Percentiles rank a stretch among this genome's conserved stretches.
Conservation (phyloP, 2,797 vertebrate species). For the Neopelma chrysocephalum region DNA sequence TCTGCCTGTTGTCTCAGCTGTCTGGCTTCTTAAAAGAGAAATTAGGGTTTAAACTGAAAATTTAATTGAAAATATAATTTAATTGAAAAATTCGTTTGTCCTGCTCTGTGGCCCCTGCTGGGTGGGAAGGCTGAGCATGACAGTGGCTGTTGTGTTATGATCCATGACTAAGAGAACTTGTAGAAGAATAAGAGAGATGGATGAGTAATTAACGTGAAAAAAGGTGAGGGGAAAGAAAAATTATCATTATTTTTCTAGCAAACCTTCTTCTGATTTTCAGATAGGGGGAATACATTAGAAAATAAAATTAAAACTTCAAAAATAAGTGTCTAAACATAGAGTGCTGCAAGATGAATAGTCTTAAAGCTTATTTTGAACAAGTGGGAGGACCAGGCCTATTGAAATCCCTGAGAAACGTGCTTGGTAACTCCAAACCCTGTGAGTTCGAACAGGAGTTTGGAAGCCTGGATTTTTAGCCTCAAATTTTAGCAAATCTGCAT, state of each 20-base stretch:
- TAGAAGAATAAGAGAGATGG: background rate
- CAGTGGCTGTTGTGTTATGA: background rate
- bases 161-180: background rate
- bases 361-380: background rate
- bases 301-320: background rate
- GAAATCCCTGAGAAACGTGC: background rate
- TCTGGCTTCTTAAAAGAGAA: background rate
- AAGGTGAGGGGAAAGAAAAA: background rate
- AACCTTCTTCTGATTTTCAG: background rate
- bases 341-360: background rate
- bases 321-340: slow-evolving; percentile 14
- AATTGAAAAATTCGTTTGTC: background rate
- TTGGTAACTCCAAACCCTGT: background rate
- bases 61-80: background rate
- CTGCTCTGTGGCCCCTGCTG: background rate
- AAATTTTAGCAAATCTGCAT: background rate
- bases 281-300: background rate
- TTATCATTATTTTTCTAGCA: background rate
- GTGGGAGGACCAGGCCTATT: background rate
- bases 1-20: background rate
- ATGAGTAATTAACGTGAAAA: background rate
- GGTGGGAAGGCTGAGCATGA: background rate
- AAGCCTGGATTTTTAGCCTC: background rate
- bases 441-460: background rate
- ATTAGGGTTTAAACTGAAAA: background rate